Evolutionary conservation across 2,797 vertebrate species (phyloP).

Genomic region (Sebastes cheni): DNA sequence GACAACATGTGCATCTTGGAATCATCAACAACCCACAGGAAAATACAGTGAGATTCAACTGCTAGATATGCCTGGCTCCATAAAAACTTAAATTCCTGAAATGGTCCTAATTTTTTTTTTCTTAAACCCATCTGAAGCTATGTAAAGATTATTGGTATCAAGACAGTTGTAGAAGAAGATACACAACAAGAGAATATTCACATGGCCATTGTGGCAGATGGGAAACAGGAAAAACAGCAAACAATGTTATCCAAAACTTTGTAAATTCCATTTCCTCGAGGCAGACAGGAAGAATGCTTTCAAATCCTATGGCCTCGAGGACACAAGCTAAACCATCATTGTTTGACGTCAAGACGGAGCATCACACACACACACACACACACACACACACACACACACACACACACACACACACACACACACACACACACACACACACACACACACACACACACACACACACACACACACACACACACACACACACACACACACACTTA

Average conservation of each 20-base stretch:
- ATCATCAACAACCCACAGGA: constrained; percentile 13
- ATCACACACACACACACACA: neutral
- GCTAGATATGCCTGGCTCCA: neutral
- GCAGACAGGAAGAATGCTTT: constrained; percentile 1
- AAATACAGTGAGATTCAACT: constrained; percentile 8
- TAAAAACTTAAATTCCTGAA: constrained; percentile 24
- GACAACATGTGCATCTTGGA: constrained; percentile 21
- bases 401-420: neutral
- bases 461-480: neutral
- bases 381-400: neutral
- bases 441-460: neutral
- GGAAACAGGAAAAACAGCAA: constrained; percentile 35
- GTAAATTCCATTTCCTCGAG: constrained; percentile 26
- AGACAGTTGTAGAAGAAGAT: neutral
- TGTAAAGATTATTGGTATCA: neutral
- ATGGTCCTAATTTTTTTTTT: neutral
- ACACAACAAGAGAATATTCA: neutral
- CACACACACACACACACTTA: neutral
- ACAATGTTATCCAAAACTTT: constrained; percentile 34
- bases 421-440: neutral
- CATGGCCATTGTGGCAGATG: neutral
- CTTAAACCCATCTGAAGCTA: constrained; percentile 2
- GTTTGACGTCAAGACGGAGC: constrained; percentile 29
- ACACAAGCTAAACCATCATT: constrained; percentile 5
- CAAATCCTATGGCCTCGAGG: constrained; percentile 9